Conservation (phyloP, 2,888 invertebrate species). For the Alviniconcha strummeri region DNA sequence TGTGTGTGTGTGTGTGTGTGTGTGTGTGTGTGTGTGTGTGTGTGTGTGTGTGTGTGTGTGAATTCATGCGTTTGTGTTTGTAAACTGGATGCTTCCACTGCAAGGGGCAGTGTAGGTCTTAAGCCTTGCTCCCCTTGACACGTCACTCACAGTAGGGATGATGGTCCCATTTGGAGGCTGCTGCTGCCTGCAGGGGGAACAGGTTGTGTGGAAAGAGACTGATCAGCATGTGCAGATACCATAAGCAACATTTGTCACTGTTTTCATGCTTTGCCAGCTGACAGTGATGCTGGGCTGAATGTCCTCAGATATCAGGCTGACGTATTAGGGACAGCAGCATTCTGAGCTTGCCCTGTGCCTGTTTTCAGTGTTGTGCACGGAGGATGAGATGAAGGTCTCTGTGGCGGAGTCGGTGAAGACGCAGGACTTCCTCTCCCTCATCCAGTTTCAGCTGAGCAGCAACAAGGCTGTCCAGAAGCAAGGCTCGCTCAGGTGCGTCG, state of each 20-base stretch:
- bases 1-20: background rate
- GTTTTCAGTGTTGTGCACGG: slow-evolving; percentile 56
- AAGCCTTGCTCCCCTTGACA: background rate
- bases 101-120: background rate
- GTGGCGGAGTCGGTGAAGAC: slow-evolving; percentile 50
- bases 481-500: background rate
- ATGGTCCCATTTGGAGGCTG: too few species aligned
- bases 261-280: too few species aligned
- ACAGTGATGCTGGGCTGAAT: too few species aligned
- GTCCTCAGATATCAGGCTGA: too few species aligned
- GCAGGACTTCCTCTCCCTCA: slow-evolving; percentile 45
- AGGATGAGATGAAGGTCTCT: slow-evolving; percentile 55
- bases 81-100: background rate
- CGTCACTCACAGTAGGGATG: background rate
- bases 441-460: slow-evolving; percentile 58
- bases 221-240: too few species aligned
- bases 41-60: background rate
- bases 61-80: background rate
- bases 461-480: slow-evolving; percentile 18
- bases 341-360: background rate
- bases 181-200: too few species aligned
- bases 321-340: too few species aligned
- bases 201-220: too few species aligned
- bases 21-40: background rate
- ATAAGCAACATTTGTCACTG: too few species aligned